phyloP scores from a whole-genome alignment of 1,140 invertebrate genomes.

The Stegodyphus dumicola region DNA sequence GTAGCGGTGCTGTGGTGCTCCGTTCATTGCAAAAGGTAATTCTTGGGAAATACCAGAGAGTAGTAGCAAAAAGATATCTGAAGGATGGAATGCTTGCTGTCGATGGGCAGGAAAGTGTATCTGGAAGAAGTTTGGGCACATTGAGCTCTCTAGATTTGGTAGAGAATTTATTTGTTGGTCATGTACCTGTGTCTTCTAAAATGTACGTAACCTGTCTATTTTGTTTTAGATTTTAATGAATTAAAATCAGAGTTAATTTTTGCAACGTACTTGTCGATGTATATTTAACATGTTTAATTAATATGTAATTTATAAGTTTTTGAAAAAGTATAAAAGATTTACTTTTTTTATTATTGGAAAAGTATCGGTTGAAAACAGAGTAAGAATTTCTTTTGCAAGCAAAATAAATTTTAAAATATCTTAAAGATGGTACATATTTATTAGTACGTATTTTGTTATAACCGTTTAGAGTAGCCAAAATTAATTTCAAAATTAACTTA shows the following conservation, averaged over 20 bases:
- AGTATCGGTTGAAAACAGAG: too few species aligned
- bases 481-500: too few species aligned
- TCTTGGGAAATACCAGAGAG: constrained; percentile 81
- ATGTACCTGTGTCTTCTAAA: constrained; percentile 72
- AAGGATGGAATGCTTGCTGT: constrained; percentile 86
- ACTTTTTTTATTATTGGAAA: too few species aligned
- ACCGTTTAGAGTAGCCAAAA: too few species aligned
- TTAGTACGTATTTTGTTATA: too few species aligned
- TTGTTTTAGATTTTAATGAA: neutral
- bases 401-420: too few species aligned
- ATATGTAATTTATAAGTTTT: neutral
- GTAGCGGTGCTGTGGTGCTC: constrained; percentile 80
- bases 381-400: too few species aligned
- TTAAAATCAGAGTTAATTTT: neutral
- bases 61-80: constrained; percentile 85
- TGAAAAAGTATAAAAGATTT: too few species aligned
- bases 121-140: constrained; percentile 81
- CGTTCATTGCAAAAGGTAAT: constrained; percentile 79
- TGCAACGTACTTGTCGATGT: neutral
- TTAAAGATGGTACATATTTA: too few species aligned
- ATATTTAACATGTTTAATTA: neutral
- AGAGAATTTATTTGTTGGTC: constrained; percentile 85
- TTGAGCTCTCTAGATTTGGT: constrained; percentile 86
- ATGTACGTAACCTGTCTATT: constrained; percentile 67
- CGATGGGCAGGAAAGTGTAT: constrained; percentile 82